Evolutionary conservation across 2,888 invertebrate genomes (phyloP).

Genomic region (Caradrina kadenii): DNA sequence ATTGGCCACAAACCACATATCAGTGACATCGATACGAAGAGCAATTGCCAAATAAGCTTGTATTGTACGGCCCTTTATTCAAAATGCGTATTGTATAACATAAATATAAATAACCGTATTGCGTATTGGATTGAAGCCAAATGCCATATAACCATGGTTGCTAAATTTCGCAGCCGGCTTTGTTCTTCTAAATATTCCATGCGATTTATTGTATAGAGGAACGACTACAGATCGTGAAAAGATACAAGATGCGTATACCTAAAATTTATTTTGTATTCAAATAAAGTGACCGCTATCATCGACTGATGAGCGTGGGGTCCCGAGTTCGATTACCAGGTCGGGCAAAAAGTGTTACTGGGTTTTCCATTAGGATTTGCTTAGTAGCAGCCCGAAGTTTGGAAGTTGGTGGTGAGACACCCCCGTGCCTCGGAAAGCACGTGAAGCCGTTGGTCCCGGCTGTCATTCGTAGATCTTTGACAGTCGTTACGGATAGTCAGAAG

Average conservation of each 20-base stretch:
- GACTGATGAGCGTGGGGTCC: too few species aligned
- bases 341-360: too few species aligned
- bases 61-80: conserved; percentile 38
- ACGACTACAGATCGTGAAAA: conserved; percentile 10
- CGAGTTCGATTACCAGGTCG: too few species aligned
- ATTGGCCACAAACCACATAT: conserved; percentile 38
- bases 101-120: conserved; percentile 58
- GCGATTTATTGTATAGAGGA: conserved; percentile 41
- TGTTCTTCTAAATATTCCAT: conserved; percentile 63
- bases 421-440: too few species aligned
- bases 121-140: conserved; percentile 62
- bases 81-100: conserved; percentile 48
- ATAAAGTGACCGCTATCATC: too few species aligned
- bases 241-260: background rate
- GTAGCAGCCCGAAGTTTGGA: too few species aligned
- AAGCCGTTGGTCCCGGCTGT: too few species aligned
- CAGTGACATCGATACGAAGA: conserved; percentile 1
- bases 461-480: too few species aligned
- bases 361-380: too few species aligned
- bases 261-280: conserved; percentile 5
- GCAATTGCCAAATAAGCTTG: conserved; percentile 30
- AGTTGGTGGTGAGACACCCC: too few species aligned
- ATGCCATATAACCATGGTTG: conserved; percentile 49
- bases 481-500: too few species aligned
- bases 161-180: conserved; percentile 55